Evolutionary conservation across 2,113 vertebrate genomes (phyloP).

Genomic region (Pleuronectes platessa): DNA sequence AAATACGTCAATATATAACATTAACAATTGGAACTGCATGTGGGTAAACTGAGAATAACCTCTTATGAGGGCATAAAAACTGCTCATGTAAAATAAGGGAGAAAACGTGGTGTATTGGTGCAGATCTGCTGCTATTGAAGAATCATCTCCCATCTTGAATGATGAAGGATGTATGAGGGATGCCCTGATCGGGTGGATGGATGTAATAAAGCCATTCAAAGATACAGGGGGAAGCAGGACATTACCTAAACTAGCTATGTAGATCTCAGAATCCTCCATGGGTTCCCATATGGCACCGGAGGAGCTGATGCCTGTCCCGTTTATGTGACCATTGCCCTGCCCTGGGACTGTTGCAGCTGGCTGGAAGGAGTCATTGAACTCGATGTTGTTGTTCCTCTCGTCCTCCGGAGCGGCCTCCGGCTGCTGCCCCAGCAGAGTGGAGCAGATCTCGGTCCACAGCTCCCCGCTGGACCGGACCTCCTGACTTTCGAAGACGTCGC

Average conservation of each 20-base stretch:
- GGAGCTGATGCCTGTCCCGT: slow-evolving; percentile 11
- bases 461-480: slow-evolving; percentile 85
- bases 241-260: slow-evolving; percentile 92
- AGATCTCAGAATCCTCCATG: slow-evolving; percentile 92
- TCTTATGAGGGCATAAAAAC: too few relatives aligned
- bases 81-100: too few relatives aligned
- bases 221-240: neutral
- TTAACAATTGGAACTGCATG: too few relatives aligned
- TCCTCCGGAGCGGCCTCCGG: slow-evolving; percentile 45
- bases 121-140: too few relatives aligned
- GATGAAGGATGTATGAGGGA: neutral
- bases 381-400: slow-evolving; percentile 39
- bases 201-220: neutral
- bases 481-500: slow-evolving; percentile 83
- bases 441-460: slow-evolving; percentile 94
- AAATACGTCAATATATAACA: too few relatives aligned
- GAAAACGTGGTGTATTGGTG: too few relatives aligned
- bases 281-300: slow-evolving; percentile 89
- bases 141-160: too few relatives aligned
- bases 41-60: too few relatives aligned
- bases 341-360: slow-evolving; percentile 57
- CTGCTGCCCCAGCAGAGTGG: slow-evolving; percentile 80
- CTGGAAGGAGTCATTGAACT: slow-evolving; percentile 91
- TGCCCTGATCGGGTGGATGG: neutral
- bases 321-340: slow-evolving; percentile 45